Percentiles rank a stretch among this genome's conserved stretches.
phyloP scores from a whole-genome alignment of 2,888 invertebrate genomes.

The Horisme vitalbata region DNA sequence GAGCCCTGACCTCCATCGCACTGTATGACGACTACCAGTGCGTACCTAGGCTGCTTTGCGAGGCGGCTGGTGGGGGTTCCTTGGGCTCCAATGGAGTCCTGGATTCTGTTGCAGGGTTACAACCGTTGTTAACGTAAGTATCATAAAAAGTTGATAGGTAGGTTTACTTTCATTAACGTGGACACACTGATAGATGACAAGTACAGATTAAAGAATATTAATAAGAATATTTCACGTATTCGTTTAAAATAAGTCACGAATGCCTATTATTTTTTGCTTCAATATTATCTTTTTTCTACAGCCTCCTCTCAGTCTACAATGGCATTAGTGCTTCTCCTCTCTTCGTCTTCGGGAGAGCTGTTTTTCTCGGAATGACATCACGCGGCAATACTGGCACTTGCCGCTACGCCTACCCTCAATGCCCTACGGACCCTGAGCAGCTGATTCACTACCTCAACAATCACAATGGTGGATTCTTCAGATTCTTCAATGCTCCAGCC shows the following conservation, averaged over 20 bases:
- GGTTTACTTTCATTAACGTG: too few relatives aligned
- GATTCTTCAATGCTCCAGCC: slow-evolving; percentile 84
- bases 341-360: slow-evolving; percentile 88
- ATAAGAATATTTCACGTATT: too few relatives aligned
- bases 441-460: slow-evolving; percentile 91
- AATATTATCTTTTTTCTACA: slow-evolving; percentile 49
- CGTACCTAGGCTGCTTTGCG: slow-evolving; percentile 90
- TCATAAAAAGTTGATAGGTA: too few relatives aligned
- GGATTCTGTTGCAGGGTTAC: slow-evolving; percentile 70
- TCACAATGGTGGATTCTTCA: slow-evolving; percentile 92
- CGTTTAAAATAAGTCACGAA: too few relatives aligned
- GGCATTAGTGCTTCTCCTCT: slow-evolving; percentile 84
- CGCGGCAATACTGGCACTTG: slow-evolving; percentile 83
- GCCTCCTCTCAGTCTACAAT: slow-evolving; percentile 83
- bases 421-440: slow-evolving; percentile 88
- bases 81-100: slow-evolving; percentile 47
- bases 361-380: slow-evolving; percentile 88
- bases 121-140: slow-evolving; percentile 84
- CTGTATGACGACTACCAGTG: slow-evolving; percentile 90
- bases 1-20: slow-evolving; percentile 70
- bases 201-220: too few relatives aligned
- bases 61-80: slow-evolving; percentile 84
- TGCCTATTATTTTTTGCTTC: too few relatives aligned
- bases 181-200: too few relatives aligned
- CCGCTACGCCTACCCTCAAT: slow-evolving; percentile 86